A percentile compares a stretch with the other conserved stretches of the same genome.
Evolutionary conservation across 2,888 invertebrate genomes (phyloP).

Genomic region (Seira musarum): DNA sequence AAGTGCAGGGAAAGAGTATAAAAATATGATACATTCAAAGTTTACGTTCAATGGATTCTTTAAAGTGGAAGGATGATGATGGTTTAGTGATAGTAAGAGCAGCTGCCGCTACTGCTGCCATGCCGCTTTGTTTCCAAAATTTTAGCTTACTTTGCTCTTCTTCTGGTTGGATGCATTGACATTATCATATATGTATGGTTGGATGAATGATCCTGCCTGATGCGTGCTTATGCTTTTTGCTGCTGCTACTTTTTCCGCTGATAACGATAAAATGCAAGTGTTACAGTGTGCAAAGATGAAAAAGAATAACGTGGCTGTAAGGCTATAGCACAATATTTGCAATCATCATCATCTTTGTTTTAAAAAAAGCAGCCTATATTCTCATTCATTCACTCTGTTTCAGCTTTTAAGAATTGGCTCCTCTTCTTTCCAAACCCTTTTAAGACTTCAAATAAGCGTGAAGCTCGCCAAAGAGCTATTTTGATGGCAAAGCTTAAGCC

Average conservation of each 20-base stretch:
- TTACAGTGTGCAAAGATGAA: not conserved
- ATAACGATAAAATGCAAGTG: conserved; percentile 6
- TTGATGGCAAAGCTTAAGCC: not conserved
- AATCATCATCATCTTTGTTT: not conserved
- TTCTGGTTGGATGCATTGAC: conserved; percentile 1
- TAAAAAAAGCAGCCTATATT: not conserved
- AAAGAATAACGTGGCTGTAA: not conserved
- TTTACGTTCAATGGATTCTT: not conserved
- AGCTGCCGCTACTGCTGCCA: not conserved
- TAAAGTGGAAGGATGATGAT: not conserved
- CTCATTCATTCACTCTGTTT: not conserved
- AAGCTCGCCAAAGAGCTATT: not conserved
- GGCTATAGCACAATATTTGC: not conserved
- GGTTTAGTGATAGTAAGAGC: no score
- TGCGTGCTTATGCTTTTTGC: not conserved
- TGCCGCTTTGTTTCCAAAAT: not conserved
- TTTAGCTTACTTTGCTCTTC: not conserved
- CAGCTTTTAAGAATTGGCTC: not conserved
- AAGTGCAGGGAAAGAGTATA: not conserved
- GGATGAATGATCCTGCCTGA: conserved; percentile 21
- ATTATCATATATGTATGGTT: conserved; percentile 2
- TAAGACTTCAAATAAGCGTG: not conserved
- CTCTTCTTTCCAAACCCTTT: not conserved
- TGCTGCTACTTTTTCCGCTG: not conserved
- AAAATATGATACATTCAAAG: not conserved